These are phyloP conservation scores for Hemistola chrysoprasaria DNA, from an alignment of 2,888 invertebrate genomes.

Conservation along the genomic window DNA sequence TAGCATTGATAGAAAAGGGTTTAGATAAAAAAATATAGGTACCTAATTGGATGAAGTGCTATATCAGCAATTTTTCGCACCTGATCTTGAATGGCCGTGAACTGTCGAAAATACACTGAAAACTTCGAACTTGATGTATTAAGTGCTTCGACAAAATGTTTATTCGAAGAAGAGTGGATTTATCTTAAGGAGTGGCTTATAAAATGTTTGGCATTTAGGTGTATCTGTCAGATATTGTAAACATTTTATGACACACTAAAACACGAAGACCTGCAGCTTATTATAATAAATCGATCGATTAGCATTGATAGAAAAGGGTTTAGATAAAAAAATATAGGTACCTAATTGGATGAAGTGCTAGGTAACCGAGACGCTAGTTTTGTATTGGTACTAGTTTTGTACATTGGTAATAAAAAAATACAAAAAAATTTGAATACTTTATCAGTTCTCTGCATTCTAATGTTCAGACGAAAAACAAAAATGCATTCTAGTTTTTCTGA, in stretches of 20 bases:
- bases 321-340: no score
- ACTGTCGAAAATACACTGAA: slow-evolving; percentile 20
- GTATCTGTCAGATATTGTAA: slow-evolving; percentile 16
- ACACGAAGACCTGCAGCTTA: neutral
- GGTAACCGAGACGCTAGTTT: no score
- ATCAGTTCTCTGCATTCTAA: no score
- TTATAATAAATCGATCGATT: no score
- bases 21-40: no score
- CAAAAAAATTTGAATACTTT: no score
- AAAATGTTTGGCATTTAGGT: slow-evolving; percentile 17
- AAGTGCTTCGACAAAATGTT: slow-evolving; percentile 14
- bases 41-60: slow-evolving; percentile 42
- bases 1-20: no score
- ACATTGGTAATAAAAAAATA: no score
- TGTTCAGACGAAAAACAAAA: no score
- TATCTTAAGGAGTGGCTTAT: neutral
- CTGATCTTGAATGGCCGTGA: slow-evolving; percentile 19
- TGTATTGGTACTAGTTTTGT: no score
- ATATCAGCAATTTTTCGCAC: slow-evolving; percentile 19
- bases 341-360: slow-evolving; percentile 42
- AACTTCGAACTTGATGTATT: slow-evolving; percentile 13
- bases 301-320: no score
- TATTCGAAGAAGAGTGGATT: slow-evolving; percentile 7
- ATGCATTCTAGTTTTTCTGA: no score
- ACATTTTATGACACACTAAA: slow-evolving; percentile 8